phyloP scores from a whole-genome alignment of 2,888 invertebrate genomes.

The Pammene fasciana region DNA sequence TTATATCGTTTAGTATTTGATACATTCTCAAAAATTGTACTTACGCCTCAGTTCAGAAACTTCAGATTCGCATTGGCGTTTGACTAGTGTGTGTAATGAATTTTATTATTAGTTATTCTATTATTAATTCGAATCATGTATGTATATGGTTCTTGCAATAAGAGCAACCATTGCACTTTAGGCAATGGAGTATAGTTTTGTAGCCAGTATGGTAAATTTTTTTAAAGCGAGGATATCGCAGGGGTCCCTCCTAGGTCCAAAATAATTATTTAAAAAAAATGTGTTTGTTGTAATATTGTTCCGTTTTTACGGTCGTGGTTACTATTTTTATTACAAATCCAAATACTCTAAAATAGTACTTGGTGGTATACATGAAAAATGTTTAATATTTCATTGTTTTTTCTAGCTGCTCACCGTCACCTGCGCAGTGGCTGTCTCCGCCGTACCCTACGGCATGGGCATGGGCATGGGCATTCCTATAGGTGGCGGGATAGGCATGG shows the following conservation, averaged over 20 bases:
- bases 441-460: constrained; percentile 21
- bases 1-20: background rate
- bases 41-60: too few species aligned
- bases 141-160: background rate
- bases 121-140: background rate
- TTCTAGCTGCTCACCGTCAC: constrained; percentile 30
- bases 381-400: background rate
- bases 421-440: constrained; percentile 32
- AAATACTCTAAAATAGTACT: too few species aligned
- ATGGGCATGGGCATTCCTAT: constrained; percentile 13
- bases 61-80: background rate
- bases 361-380: too few species aligned
- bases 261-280: too few species aligned
- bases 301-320: too few species aligned
- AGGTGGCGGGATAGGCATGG: constrained; percentile 30
- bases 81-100: background rate
- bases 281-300: too few species aligned
- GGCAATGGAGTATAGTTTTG: background rate
- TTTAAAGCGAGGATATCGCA: background rate
- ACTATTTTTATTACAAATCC: too few species aligned
- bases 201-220: background rate
- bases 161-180: too few species aligned
- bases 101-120: background rate
- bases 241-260: background rate
- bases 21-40: too few species aligned